Percentiles rank a stretch among this genome's conserved stretches.
phyloP scores from a whole-genome alignment of 2,888 invertebrate species.

The Eupithecia subumbrata region DNA sequence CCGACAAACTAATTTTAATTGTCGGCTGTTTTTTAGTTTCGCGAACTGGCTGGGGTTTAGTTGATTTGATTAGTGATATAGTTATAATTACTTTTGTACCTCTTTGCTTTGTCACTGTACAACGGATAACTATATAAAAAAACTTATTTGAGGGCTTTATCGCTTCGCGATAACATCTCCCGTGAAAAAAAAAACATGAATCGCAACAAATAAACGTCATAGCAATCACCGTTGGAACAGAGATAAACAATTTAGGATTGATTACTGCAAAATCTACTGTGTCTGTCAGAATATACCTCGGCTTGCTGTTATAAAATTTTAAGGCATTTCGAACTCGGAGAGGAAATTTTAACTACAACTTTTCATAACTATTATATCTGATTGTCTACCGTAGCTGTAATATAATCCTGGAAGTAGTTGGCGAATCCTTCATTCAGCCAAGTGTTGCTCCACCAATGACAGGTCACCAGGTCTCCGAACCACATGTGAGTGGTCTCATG shows the following conservation, averaged over 20 bases:
- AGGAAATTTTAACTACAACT: too few relatives aligned
- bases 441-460: conserved; percentile 90
- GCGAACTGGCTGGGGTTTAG: too few relatives aligned
- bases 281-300: not conserved
- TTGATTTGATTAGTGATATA: too few relatives aligned
- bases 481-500: conserved; percentile 94
- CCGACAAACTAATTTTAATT: too few relatives aligned
- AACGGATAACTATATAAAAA: too few relatives aligned
- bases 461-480: conserved; percentile 91
- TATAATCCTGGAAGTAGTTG: conserved; percentile 89
- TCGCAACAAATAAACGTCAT: not conserved
- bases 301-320: not conserved
- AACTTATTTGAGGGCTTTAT: too few relatives aligned
- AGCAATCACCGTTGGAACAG: not conserved
- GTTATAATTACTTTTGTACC: too few relatives aligned
- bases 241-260: not conserved
- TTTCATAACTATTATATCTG: not conserved
- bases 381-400: conserved; percentile 62
- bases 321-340: not conserved
- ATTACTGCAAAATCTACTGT: not conserved
- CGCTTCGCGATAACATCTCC: too few relatives aligned
- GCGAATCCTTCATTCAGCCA: conserved; percentile 90
- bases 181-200: too few relatives aligned
- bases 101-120: too few relatives aligned
- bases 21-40: too few relatives aligned